These are phyloP conservation scores for Drosophila nr. medialis DNA, from an alignment of 2,888 invertebrate species.

Conservation along the genomic window DNA sequence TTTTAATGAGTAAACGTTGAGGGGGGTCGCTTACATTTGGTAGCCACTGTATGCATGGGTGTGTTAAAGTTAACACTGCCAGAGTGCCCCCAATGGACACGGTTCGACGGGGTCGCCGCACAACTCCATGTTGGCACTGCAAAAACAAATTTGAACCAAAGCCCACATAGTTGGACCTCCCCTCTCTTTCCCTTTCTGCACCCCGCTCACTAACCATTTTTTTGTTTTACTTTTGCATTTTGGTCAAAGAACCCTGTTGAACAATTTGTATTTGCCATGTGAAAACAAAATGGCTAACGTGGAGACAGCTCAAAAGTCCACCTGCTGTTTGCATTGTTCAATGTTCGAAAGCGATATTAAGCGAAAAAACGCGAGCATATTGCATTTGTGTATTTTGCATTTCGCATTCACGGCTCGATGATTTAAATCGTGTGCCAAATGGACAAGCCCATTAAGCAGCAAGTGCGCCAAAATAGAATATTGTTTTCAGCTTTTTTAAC, in stretches of 20 bases:
- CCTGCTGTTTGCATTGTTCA: conserved; percentile 77
- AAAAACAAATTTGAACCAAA: conserved; percentile 55
- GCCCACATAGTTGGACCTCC: conserved; percentile 2
- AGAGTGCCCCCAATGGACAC: conserved; percentile 30
- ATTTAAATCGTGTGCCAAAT: conserved; percentile 28
- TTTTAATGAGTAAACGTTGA: conserved; percentile 76
- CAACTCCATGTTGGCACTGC: conserved; percentile 41
- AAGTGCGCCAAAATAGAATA: conserved; percentile 35
- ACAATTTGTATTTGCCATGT: conserved; percentile 75
- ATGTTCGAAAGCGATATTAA: conserved; percentile 26
- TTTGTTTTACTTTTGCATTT: conserved; percentile 4
- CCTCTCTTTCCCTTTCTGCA: not conserved
- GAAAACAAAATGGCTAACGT: conserved; percentile 72
- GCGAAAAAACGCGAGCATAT: conserved; percentile 7
- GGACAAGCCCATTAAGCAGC: conserved; percentile 47
- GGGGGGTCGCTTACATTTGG: conserved; percentile 3
- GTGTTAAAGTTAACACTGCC: conserved; percentile 49
- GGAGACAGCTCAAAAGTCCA: conserved; percentile 38
- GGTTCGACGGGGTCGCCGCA: not conserved
- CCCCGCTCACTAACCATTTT: not conserved
- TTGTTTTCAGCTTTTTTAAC: conserved; percentile 5
- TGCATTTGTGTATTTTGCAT: conserved; percentile 19
- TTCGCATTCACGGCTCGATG: conserved; percentile 1
- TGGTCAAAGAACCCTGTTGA: conserved; percentile 25
- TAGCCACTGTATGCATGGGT: conserved; percentile 4